These are phyloP conservation scores for Macrobrachium nipponense DNA, from an alignment of 1,140 invertebrate species.

Conservation along the genomic window DNA sequence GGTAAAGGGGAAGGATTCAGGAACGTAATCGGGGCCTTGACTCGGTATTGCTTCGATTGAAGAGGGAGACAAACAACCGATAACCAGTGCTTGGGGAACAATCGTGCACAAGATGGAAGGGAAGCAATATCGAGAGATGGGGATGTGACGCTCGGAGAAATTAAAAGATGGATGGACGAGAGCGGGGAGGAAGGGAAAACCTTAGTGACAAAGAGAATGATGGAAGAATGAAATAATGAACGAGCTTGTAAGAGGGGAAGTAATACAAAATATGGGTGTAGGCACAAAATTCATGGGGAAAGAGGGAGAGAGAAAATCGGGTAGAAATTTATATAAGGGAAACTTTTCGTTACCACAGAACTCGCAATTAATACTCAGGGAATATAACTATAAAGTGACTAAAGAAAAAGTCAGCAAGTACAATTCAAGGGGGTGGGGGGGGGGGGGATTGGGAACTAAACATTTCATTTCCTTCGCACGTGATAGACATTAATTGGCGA, in stretches of 20 bases:
- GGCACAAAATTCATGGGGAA: background rate
- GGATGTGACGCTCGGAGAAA: background rate
- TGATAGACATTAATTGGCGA: too few relatives aligned
- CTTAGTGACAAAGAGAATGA: background rate
- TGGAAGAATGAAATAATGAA: background rate
- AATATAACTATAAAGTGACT: background rate
- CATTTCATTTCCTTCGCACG: too few relatives aligned
- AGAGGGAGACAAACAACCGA: background rate
- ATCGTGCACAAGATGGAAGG: background rate
- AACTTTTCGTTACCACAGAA: background rate
- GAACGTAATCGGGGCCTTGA: too few relatives aligned
- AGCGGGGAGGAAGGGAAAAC: background rate
- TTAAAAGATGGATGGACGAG: background rate
- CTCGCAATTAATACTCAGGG: background rate
- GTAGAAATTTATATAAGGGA: background rate
- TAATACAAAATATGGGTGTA: background rate
- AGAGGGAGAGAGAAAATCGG: conserved; percentile 14
- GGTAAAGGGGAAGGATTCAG: background rate
- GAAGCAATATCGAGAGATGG: background rate
- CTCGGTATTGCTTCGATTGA: background rate
- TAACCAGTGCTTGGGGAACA: background rate
- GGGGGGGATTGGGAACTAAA: too few relatives aligned
- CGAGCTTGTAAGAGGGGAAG: background rate
- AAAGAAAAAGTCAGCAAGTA: too few relatives aligned
- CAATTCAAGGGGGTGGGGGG: too few relatives aligned